Conservation (phyloP, 2,113 vertebrate species). For the Myrmecobius fasciatus region DNA sequence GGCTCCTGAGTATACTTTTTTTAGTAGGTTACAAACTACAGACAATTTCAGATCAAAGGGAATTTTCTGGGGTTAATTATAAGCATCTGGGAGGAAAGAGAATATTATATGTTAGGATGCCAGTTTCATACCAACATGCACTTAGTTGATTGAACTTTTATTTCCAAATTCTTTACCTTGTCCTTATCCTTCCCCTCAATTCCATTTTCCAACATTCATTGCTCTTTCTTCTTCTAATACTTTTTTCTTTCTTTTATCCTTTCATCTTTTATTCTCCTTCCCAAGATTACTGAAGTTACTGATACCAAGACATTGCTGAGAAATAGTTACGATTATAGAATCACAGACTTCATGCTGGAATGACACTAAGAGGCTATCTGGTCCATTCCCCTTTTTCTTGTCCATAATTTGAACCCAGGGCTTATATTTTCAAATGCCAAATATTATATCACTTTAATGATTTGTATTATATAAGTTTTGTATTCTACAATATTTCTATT, state of each 20-base stretch:
- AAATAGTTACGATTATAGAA: neutral
- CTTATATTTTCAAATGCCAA: neutral
- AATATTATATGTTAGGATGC: neutral
- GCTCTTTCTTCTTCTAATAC: neutral
- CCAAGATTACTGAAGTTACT: conserved; percentile 28
- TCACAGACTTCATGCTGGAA: neutral
- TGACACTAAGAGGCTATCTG: neutral
- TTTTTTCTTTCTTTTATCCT: neutral
- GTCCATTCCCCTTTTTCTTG: neutral
- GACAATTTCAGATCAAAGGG: neutral
- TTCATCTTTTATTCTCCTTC: neutral
- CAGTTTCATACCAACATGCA: neutral
- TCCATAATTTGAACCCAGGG: neutral
- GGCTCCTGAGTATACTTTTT: neutral
- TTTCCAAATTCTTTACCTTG: neutral
- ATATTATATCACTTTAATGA: neutral
- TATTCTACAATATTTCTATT: neutral
- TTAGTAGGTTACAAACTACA: neutral
- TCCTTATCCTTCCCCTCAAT: neutral
- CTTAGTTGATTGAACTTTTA: neutral
- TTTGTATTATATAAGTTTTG: neutral
- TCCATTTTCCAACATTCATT: neutral
- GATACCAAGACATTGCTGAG: neutral
- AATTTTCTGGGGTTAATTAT: conserved; percentile 17
- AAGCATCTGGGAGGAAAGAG: conserved; percentile 6